These are phyloP conservation scores for Platysteira castanea DNA, from an alignment of 2,113 vertebrate species.

Conservation along the genomic window DNA sequence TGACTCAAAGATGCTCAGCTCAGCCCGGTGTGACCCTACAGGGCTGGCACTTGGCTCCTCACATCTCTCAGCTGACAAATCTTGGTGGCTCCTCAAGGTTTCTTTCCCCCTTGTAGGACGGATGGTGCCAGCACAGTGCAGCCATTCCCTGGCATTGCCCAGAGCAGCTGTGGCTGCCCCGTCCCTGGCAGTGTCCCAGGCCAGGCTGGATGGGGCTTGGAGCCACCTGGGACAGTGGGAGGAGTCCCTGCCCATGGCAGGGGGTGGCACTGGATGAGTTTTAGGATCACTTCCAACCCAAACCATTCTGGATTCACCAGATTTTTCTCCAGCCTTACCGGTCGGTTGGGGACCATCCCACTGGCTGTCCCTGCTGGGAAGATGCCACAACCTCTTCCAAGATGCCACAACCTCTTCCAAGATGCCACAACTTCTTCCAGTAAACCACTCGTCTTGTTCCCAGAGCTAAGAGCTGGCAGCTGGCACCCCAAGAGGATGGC, in stretches of 20 bases:
- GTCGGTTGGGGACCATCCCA: neutral
- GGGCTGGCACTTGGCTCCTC: neutral
- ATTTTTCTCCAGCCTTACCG: neutral
- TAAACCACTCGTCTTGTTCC: neutral
- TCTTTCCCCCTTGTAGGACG: neutral
- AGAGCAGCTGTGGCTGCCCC: neutral
- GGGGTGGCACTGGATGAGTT: neutral
- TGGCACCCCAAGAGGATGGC: neutral
- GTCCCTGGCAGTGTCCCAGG: neutral
- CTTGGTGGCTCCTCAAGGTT: neutral
- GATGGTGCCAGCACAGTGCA: neutral
- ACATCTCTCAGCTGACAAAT: neutral
- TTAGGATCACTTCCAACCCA: neutral
- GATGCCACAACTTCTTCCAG: neutral
- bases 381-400: neutral
- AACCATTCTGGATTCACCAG: neutral
- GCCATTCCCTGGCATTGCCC: neutral
- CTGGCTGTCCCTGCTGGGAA: neutral
- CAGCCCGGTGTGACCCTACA: accelerated
- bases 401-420: neutral
- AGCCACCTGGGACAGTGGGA: accelerated
- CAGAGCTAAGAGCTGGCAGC: neutral
- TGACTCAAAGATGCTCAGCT: neutral
- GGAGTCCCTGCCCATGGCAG: neutral
- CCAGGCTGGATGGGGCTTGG: accelerated